Percentiles rank a stretch among this genome's conserved stretches.
phyloP scores from a whole-genome alignment of 2,888 invertebrate species.

The Meandrusa payeni region DNA sequence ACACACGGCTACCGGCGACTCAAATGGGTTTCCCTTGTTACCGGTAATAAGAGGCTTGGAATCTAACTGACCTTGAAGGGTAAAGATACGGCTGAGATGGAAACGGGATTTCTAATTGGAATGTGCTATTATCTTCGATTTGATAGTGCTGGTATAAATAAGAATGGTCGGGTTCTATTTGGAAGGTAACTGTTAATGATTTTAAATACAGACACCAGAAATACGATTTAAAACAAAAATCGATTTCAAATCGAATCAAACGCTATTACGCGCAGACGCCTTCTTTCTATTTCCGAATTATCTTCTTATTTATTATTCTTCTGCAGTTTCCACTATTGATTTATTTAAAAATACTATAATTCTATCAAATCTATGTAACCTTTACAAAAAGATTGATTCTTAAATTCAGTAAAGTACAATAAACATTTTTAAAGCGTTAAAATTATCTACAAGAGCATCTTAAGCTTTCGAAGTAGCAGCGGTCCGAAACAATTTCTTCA shows the following conservation, averaged over 20 bases:
- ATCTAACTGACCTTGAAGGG: slow-evolving; percentile 35
- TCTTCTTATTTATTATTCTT: no score
- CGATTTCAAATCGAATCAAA: no score
- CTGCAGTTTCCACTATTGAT: no score
- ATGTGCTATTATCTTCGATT: slow-evolving; percentile 33
- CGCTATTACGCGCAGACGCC: no score
- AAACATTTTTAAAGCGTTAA: no score
- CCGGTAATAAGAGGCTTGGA: slow-evolving; percentile 52
- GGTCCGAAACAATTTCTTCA: slow-evolving; percentile 10
- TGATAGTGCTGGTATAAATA: slow-evolving; percentile 18
- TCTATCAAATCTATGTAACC: no score
- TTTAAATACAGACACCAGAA: no score
- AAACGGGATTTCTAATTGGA: slow-evolving; percentile 34
- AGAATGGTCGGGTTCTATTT: slow-evolving; percentile 14
- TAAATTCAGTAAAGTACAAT: no score
- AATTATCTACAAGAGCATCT: neutral
- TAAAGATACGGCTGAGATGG: slow-evolving; percentile 28
- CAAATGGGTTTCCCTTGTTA: slow-evolving; percentile 77
- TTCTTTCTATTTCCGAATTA: no score
- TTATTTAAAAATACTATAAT: no score
- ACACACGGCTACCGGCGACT: slow-evolving; percentile 51
- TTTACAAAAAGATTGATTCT: no score
- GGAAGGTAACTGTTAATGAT: slow-evolving; percentile 8
- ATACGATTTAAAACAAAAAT: no score
- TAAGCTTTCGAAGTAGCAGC: neutral